phyloP scores from a whole-genome alignment of 2,797 vertebrate genomes.

The Danio kyathit region DNA sequence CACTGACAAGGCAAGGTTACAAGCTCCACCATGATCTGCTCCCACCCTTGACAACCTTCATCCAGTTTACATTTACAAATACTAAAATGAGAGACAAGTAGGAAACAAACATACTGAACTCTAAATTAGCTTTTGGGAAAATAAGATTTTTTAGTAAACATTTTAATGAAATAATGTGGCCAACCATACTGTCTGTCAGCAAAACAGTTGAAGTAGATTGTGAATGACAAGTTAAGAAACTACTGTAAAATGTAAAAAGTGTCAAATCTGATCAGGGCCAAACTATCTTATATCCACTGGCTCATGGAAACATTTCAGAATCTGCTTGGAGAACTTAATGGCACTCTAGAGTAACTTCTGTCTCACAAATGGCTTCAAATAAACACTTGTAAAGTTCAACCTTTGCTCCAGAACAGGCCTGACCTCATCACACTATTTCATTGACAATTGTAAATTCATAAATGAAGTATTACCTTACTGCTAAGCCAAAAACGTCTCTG shows the following conservation, averaged over 20 bases:
- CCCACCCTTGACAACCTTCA: conserved; percentile 34
- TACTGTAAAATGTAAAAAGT: not conserved
- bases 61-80: conserved; percentile 40
- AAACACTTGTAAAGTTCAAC: conserved; percentile 59
- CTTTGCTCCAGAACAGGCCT: conserved; percentile 28
- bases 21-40: conserved; percentile 61
- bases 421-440: conserved; percentile 39
- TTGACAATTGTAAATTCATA: conserved; percentile 45
- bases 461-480: conserved; percentile 39
- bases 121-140: conserved; percentile 37
- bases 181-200: conserved; percentile 24
- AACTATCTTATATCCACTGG: conserved; percentile 9
- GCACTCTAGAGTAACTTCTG: conserved; percentile 35
- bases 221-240: not conserved
- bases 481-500: conserved; percentile 43
- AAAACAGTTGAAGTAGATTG: conserved; percentile 5
- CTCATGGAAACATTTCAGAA: conserved; percentile 42
- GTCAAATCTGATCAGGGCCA: not conserved
- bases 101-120: conserved; percentile 33
- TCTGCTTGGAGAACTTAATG: conserved; percentile 13
- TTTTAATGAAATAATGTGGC: conserved; percentile 28
- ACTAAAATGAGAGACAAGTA: conserved; percentile 11
- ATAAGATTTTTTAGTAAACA: not conserved
- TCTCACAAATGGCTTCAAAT: conserved; percentile 36
- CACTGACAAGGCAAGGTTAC: conserved; percentile 78